Percentiles rank a stretch among this genome's conserved stretches.
Evolutionary conservation across 2,888 invertebrate species (phyloP).

Genomic region (Buathra laborator): DNA sequence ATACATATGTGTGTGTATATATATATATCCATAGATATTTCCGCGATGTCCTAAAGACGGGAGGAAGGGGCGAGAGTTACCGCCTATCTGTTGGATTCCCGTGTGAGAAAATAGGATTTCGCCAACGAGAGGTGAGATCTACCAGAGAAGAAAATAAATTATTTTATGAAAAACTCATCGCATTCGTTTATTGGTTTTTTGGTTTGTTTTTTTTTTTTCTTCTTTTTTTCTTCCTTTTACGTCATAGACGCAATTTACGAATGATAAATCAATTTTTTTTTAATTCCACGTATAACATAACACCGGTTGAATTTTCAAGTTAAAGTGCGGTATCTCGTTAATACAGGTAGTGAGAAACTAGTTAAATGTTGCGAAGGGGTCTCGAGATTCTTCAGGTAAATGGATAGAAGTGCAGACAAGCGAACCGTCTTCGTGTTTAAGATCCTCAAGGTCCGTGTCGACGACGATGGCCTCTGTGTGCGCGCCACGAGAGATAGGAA

Average conservation of each 20-base stretch:
- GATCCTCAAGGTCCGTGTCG: neutral
- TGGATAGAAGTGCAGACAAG: slow-evolving; percentile 37
- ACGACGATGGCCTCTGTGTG: neutral
- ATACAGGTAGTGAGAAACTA: slow-evolving; percentile 76
- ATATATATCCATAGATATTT: slow-evolving; percentile 5
- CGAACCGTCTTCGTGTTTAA: neutral
- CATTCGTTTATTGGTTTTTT: neutral
- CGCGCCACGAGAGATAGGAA: neutral
- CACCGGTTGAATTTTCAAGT: neutral
- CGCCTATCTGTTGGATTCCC: slow-evolving; percentile 63
- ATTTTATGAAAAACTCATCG: slow-evolving; percentile 79
- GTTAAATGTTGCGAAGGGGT: slow-evolving; percentile 77
- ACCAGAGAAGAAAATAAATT: slow-evolving; percentile 74
- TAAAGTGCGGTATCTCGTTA: slow-evolving; percentile 59
- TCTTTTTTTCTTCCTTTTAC: neutral
- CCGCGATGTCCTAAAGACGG: neutral
- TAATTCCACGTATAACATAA: neutral
- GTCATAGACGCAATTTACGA: too few relatives aligned
- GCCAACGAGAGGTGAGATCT: slow-evolving; percentile 22
- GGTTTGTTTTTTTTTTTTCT: neutral
- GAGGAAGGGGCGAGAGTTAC: slow-evolving; percentile 60
- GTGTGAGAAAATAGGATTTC: slow-evolving; percentile 74
- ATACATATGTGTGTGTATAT: slow-evolving; percentile 10
- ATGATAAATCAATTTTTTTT: too few relatives aligned
- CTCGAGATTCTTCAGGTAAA: neutral